A percentile compares a stretch with the other conserved stretches of the same genome.
These are phyloP conservation scores for Scophthalmus maximus DNA, from an alignment of 2,113 vertebrate genomes.

Conservation along the genomic window DNA sequence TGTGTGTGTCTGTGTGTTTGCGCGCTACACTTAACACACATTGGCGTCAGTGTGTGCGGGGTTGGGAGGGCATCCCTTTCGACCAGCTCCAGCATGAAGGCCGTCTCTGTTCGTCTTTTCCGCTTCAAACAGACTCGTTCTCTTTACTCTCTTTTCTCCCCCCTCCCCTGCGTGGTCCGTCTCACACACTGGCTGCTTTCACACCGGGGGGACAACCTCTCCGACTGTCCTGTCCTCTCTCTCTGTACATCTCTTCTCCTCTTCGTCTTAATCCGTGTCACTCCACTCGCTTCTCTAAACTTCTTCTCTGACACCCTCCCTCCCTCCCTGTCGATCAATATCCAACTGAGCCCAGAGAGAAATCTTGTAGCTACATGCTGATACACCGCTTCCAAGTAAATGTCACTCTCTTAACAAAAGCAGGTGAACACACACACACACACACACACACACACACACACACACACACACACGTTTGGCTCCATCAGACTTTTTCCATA, in stretches of 20 bases:
- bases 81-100: slow-evolving; percentile 74
- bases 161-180: slow-evolving; percentile 23
- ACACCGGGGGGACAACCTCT: slow-evolving; percentile 36
- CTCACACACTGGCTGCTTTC: slow-evolving; percentile 69
- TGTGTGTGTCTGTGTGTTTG: slow-evolving; percentile 19
- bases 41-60: slow-evolving; percentile 5
- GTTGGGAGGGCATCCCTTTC: slow-evolving; percentile 65
- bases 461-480: too few relatives aligned
- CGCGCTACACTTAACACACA: background rate
- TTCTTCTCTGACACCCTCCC: background rate
- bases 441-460: too few relatives aligned
- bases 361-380: slow-evolving; percentile 55
- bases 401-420: too few relatives aligned
- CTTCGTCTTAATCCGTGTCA: slow-evolving; percentile 8
- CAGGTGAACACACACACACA: too few relatives aligned
- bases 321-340: slow-evolving; percentile 8
- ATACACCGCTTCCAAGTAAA: slow-evolving; percentile 12
- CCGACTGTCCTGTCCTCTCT: slow-evolving; percentile 2
- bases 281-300: slow-evolving; percentile 6
- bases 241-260: background rate
- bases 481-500: slow-evolving; percentile 18
- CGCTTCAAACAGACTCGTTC: slow-evolving; percentile 52
- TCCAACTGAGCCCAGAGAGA: slow-evolving; percentile 19
- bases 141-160: slow-evolving; percentile 25
- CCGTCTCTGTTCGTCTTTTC: slow-evolving; percentile 77